Conservation (phyloP, 2,113 vertebrate genomes). For the Sphaerodactylus townsendi region DNA sequence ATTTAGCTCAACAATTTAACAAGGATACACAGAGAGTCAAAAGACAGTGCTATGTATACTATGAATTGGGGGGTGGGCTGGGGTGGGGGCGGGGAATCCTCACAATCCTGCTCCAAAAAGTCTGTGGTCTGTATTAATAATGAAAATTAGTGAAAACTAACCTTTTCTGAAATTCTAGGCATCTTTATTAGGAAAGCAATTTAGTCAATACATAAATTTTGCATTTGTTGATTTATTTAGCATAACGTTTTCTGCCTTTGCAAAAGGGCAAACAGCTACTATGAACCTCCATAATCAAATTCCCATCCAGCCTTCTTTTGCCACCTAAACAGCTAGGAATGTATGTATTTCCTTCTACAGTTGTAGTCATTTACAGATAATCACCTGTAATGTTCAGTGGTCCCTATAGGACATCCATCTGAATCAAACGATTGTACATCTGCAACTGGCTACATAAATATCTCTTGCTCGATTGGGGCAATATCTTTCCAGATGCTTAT, state of each 20-base stretch:
- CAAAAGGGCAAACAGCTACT: background rate
- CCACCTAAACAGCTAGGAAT: too few species aligned
- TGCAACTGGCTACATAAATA: background rate
- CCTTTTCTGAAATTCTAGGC: background rate
- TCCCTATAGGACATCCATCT: background rate
- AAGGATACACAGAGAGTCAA: background rate
- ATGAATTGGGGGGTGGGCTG: too few species aligned
- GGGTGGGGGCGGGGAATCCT: background rate
- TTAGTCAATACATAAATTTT: too few species aligned
- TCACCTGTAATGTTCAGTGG: too few species aligned
- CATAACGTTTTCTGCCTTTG: background rate
- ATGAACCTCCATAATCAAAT: too few species aligned
- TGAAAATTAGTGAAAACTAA: background rate
- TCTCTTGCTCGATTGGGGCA: background rate
- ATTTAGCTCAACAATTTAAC: background rate
- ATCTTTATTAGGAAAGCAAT: too few species aligned
- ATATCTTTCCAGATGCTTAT: background rate
- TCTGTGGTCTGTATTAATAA: background rate
- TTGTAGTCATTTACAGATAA: background rate
- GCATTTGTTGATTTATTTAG: too few species aligned
- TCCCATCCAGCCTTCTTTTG: too few species aligned
- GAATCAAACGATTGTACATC: background rate
- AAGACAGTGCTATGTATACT: background rate
- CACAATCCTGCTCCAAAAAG: background rate
- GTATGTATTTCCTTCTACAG: too few species aligned